Evolutionary conservation across 1,140 invertebrate species (phyloP).

Genomic region (Aphelinus certus): DNA sequence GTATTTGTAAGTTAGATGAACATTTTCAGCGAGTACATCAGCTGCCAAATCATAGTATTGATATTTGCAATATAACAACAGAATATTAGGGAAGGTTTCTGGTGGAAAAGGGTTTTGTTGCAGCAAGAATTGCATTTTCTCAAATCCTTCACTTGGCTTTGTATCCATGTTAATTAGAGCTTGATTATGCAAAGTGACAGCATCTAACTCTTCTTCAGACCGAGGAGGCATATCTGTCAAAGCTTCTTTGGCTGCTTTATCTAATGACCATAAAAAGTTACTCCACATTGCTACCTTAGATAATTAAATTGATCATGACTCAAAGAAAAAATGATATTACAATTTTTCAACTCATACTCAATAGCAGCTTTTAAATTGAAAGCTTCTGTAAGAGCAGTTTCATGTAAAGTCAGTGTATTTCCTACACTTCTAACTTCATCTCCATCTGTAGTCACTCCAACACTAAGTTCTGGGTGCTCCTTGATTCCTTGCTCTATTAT

Average conservation of each 20-base stretch:
- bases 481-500: conserved; percentile 96
- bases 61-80: conserved; percentile 96
- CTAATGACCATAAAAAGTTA: conserved; percentile 60
- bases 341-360: conserved; percentile 96
- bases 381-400: conserved; percentile 97
- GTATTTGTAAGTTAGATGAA: conserved; percentile 96
- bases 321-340: conserved; percentile 61
- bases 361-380: conserved; percentile 99
- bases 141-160: conserved; percentile 92
- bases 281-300: no score
- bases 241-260: conserved; percentile 91
- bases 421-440: conserved; percentile 96
- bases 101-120: conserved; percentile 96
- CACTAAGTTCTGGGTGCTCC: conserved; percentile 96
- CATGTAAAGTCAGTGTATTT: conserved; percentile 94
- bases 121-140: conserved; percentile 96
- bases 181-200: conserved; percentile 97
- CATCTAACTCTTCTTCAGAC: conserved; percentile 96
- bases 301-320: conserved; percentile 14
- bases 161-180: conserved; percentile 94
- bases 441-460: conserved; percentile 98
- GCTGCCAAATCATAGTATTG: conserved; percentile 98
- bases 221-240: conserved; percentile 97
- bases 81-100: conserved; percentile 96
- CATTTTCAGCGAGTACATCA: conserved; percentile 97